Evolutionary conservation across 2,113 vertebrate genomes (phyloP).

Genomic region (Cyphomyrus plagiostoma): DNA sequence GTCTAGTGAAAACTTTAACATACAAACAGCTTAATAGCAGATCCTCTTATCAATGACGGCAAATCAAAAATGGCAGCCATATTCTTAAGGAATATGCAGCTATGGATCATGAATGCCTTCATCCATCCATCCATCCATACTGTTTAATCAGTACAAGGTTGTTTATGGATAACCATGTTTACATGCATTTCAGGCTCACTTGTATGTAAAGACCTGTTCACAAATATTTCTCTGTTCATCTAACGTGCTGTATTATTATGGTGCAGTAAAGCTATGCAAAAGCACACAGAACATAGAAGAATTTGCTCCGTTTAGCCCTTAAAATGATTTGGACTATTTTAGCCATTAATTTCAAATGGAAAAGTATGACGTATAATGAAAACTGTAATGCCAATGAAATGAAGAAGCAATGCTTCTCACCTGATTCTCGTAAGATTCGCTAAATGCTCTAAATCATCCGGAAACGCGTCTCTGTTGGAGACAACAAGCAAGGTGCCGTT

Average conservation of each 20-base stretch:
- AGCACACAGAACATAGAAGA: not conserved
- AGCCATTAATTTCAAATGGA: not conserved
- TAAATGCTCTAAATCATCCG: not conserved
- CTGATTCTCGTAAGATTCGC: not conserved
- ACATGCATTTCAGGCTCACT: not conserved
- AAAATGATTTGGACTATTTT: not conserved
- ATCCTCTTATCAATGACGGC: not conserved
- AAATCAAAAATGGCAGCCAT: not conserved
- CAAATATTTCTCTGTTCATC: not conserved
- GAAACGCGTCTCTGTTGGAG: not conserved
- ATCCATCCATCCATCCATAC: not conserved
- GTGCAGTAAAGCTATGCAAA: not conserved
- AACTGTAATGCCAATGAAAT: not conserved
- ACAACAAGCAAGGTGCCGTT: conserved; percentile 1
- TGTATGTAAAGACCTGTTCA: not conserved
- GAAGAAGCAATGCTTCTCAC: not conserved
- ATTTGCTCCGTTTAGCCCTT: not conserved
- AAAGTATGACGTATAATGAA: not conserved
- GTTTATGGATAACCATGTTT: not conserved
- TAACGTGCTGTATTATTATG: not conserved
- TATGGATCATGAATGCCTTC: not conserved
- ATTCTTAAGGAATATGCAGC: not conserved
- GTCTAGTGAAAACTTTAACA: not conserved
- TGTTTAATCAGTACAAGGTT: not conserved
- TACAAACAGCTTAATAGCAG: not conserved